A percentile compares a stretch with the other conserved stretches of the same genome.
Evolutionary conservation across 1,140 invertebrate species (phyloP).

Genomic region (Chymomyza costata): DNA sequence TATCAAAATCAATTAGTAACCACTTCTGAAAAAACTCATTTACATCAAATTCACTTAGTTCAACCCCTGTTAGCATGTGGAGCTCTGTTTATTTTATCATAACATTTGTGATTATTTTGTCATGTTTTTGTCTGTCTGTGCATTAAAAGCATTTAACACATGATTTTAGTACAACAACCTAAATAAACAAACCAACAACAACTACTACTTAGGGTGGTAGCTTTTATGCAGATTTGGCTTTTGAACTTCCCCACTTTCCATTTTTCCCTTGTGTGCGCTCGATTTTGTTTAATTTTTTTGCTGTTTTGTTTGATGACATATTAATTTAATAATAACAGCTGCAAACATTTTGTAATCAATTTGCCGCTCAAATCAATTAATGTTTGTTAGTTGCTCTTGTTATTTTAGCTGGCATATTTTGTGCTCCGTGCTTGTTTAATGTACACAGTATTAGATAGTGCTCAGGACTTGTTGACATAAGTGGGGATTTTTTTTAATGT

Average conservation of each 20-base stretch:
- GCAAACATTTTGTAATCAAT: constrained; percentile 68
- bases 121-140: constrained; percentile 48
- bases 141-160: constrained; percentile 22
- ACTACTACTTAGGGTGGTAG: constrained; percentile 23
- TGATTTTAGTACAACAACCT: constrained; percentile 10
- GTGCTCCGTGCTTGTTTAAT: no score
- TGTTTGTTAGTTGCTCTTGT: constrained; percentile 31
- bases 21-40: constrained; percentile 53
- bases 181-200: constrained; percentile 6
- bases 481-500: no score
- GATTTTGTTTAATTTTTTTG: constrained; percentile 6
- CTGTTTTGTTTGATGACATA: constrained; percentile 65
- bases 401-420: constrained; percentile 13
- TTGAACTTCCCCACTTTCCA: no score
- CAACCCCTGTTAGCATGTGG: background rate
- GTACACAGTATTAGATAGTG: constrained; percentile 3
- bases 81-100: constrained; percentile 43
- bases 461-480: constrained; percentile 7
- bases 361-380: constrained; percentile 46
- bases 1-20: constrained; percentile 65
- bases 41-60: constrained; percentile 48
- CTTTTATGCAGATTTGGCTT: constrained; percentile 62
- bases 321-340: constrained; percentile 72
- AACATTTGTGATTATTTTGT: constrained; percentile 68
- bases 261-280: no score